Conservation (phyloP, 2,888 invertebrate genomes). For the Drosophila paucipuncta region DNA sequence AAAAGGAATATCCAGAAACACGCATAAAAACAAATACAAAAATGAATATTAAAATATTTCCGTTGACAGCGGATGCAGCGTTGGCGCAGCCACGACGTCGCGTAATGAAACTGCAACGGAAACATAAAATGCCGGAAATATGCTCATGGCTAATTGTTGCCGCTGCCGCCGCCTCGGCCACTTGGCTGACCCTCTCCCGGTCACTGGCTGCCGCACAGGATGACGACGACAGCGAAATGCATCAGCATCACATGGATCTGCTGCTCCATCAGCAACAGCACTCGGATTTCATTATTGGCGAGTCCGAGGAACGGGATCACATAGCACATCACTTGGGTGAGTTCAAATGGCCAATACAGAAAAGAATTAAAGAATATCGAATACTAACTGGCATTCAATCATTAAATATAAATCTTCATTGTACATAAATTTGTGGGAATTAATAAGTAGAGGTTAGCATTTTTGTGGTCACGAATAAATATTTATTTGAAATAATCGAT, state of each 20-base stretch:
- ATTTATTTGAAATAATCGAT: background rate
- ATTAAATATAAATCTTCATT: no score
- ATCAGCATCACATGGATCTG: conserved; percentile 71
- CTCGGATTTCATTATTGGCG: conserved; percentile 75
- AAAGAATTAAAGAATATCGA: background rate
- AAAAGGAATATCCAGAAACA: conserved; percentile 22
- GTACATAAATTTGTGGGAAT: background rate
- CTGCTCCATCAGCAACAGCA: conserved; percentile 74
- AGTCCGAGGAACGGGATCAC: conserved; percentile 82
- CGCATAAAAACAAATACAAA: conserved; percentile 52
- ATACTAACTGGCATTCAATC: background rate
- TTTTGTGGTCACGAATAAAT: background rate
- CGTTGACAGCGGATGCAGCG: conserved; percentile 71
- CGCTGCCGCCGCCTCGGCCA: conserved; percentile 64
- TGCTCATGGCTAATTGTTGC: conserved; percentile 83
- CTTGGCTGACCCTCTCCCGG: conserved; percentile 65
- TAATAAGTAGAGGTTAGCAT: background rate
- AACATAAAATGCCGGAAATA: conserved; percentile 83
- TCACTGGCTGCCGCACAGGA: conserved; percentile 71
- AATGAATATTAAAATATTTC: conserved; percentile 76
- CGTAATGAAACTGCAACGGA: conserved; percentile 79
- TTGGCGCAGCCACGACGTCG: conserved; percentile 41
- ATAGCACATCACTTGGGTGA: conserved; percentile 83
- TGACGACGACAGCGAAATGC: conserved; percentile 62
- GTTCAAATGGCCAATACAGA: conserved; percentile 29